Conservation (phyloP, 23 tunicate genomes). For the Styela clava region DNA sequence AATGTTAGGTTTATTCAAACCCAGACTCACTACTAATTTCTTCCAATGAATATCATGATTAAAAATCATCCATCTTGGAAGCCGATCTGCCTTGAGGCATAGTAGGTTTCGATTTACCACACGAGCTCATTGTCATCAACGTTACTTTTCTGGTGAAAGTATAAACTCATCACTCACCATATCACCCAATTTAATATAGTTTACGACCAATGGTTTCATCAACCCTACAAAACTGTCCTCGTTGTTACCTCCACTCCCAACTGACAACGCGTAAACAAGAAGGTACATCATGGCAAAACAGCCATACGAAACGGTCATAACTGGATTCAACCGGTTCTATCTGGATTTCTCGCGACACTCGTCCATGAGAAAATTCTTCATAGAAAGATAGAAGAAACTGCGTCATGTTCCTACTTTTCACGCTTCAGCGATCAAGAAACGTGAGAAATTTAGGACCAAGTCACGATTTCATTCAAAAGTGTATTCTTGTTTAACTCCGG, state of each 20-base stretch:
- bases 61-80: background rate
- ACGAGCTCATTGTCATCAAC: too few relatives aligned
- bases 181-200: too few relatives aligned
- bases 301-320: slow-evolving; percentile 8
- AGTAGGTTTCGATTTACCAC: too few relatives aligned
- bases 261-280: slow-evolving; percentile 24
- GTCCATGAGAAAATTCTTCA: background rate
- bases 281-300: slow-evolving; percentile 23
- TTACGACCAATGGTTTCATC: too few relatives aligned
- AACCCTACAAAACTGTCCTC: too few relatives aligned
- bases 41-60: background rate
- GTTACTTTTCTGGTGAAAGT: too few relatives aligned
- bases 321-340: slow-evolving; percentile 23
- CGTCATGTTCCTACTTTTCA: background rate
- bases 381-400: background rate
- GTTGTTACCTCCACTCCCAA: background rate
- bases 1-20: too few relatives aligned
- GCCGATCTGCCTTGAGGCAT: background rate
- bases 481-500: too few relatives aligned
- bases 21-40: background rate
- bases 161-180: too few relatives aligned
- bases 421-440: background rate
- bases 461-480: too few relatives aligned
- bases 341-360: slow-evolving; percentile 14
- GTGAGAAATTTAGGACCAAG: background rate